Percentiles rank a stretch among this genome's conserved stretches.
phyloP scores from a whole-genome alignment of 2,888 invertebrate species.

The Stenurella melanura region DNA sequence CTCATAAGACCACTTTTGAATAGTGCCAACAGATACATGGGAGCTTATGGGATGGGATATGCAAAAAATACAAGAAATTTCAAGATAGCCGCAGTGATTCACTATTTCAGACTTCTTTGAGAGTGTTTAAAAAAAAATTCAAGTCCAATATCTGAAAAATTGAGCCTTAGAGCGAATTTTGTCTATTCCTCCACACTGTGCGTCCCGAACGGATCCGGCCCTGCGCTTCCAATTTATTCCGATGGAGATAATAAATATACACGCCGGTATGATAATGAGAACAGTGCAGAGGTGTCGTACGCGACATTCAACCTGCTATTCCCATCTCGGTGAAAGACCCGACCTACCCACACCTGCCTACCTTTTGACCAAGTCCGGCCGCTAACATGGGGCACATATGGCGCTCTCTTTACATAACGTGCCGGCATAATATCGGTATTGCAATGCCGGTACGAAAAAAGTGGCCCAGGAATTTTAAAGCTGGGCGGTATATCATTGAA shows the following conservation, averaged over 20 bases:
- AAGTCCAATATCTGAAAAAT: too few relatives aligned
- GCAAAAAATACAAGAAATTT: too few relatives aligned
- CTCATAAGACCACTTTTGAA: too few relatives aligned
- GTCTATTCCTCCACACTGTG: too few relatives aligned
- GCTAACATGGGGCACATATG: slow-evolving; percentile 47
- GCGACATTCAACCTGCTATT: slow-evolving; percentile 65
- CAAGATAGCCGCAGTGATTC: too few relatives aligned
- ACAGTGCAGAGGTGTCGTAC: slow-evolving; percentile 64
- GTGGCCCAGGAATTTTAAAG: slow-evolving; percentile 32
- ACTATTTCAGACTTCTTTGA: too few relatives aligned
- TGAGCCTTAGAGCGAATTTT: too few relatives aligned
- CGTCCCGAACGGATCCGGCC: neutral
- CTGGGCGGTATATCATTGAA: slow-evolving; percentile 13
- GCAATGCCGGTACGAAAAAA: slow-evolving; percentile 29
- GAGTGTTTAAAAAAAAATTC: too few relatives aligned
- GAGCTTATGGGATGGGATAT: too few relatives aligned
- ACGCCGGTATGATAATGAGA: slow-evolving; percentile 58
- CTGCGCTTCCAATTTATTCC: slow-evolving; percentile 16
- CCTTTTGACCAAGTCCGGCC: slow-evolving; percentile 42
- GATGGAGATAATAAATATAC: slow-evolving; percentile 33
- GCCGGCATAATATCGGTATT: slow-evolving; percentile 32
- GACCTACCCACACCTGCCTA: slow-evolving; percentile 59
- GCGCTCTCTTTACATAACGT: slow-evolving; percentile 45
- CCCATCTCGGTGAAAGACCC: slow-evolving; percentile 65
- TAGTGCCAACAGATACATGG: too few relatives aligned